Conservation (phyloP, 2,113 vertebrate genomes). For the Ploceus nigricollis region DNA sequence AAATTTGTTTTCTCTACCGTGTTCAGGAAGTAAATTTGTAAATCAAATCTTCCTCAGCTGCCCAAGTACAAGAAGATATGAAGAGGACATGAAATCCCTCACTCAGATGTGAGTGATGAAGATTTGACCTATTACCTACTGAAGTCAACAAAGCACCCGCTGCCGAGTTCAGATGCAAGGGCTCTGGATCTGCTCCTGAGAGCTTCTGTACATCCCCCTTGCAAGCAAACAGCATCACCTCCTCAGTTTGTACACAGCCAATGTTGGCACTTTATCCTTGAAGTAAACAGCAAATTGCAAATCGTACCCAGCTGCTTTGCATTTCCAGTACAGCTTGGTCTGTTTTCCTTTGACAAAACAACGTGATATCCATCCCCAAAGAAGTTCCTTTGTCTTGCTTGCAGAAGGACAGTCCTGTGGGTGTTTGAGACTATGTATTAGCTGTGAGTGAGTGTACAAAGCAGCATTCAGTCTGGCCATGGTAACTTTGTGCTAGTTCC, state of each 20-base stretch:
- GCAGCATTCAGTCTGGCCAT: background rate
- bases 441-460: background rate
- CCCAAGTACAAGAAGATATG: background rate
- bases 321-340: background rate
- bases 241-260: background rate
- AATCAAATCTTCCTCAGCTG: background rate
- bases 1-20: background rate
- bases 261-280: background rate
- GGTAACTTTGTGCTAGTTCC: background rate
- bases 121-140: background rate
- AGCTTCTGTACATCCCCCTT: rapidly evolving
- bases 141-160: background rate
- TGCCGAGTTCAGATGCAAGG: background rate
- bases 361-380: background rate
- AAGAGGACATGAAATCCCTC: background rate
- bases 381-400: background rate
- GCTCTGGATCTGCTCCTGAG: background rate
- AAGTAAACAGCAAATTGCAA: background rate
- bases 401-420: background rate
- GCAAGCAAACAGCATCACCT: background rate
- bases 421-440: background rate
- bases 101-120: background rate
- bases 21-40: background rate
- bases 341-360: background rate
- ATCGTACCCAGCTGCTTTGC: rapidly evolving